Evolutionary conservation across 2,888 invertebrate genomes (phyloP), one percentile per base, ranked within the genome.

Genomic region (Ernsta delagoae): DNA sequence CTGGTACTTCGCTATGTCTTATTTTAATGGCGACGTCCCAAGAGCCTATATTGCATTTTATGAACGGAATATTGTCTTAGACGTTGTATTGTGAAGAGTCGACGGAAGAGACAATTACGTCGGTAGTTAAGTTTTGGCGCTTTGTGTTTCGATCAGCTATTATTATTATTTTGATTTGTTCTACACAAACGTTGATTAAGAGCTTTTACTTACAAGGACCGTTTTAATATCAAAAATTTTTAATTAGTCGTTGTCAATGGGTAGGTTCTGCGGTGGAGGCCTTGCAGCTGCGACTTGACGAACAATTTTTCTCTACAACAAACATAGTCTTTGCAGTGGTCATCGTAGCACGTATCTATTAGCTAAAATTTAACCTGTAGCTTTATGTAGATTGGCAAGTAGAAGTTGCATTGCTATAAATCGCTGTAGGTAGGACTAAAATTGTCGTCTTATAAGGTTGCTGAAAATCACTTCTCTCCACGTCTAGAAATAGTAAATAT

Each of bases 21-120:
- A 86, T 91, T 90, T 89, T 90, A 90, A 90, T 90, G 85, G 86
- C 84, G 77, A 77, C 85, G 82, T 86, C 83, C 83, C 81, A 75
- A 77, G 80, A 82, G 84, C 80, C 79, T 84, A 82, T 84, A 84
- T 85, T 85, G 83, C 83, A 81, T 85, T 87, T 88, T 86, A 85
- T 85, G 82, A 79, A 84, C 78, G 77, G 80, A 78, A 84, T 84
- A 86, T 84, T 83, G 82, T 79, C 78, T 81, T 76, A 80, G 82
- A 78, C 76, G 77, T 78, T 80, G 81, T 81, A 79, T 82, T 83
- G 81, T 83, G 78, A 75, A 59, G 75, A 75, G 71, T 76, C 73
- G 72, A 75, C 72, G 81, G 71, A 75, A 70, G 73, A 74, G 76
- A 75, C 75, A 74, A 78, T 78, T 76, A 78, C 70, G 73, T 73